Evolutionary conservation across 1,140 invertebrate genomes (phyloP).

Genomic region (Trichonephila clavata): DNA sequence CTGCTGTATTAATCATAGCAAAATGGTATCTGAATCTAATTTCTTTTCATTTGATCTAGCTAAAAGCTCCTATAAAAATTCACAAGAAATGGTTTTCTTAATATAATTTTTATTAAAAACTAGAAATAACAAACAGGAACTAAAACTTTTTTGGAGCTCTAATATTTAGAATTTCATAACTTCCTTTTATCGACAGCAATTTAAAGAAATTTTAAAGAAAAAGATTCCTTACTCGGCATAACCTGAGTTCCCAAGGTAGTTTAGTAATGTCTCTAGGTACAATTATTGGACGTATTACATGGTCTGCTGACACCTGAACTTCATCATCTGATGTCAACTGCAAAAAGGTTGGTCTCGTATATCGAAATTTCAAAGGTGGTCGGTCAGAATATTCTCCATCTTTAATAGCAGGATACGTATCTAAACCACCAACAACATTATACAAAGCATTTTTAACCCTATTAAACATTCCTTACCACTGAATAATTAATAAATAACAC

Average conservation of each 20-base stretch:
- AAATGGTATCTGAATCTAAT: no score
- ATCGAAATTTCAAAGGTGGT: conserved; percentile 82
- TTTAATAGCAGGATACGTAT: conserved; percentile 78
- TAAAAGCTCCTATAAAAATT: no score
- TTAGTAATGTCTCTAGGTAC: conserved; percentile 88
- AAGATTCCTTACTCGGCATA: conserved; percentile 88
- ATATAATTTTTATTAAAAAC: no score
- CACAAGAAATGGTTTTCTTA: no score
- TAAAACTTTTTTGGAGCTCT: no score
- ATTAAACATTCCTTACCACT: conserved; percentile 79
- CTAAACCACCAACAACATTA: conserved; percentile 80
- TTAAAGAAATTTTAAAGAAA: no score
- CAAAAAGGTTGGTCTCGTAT: conserved; percentile 88
- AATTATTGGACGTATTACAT: conserved; percentile 89
- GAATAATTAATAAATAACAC: conserved; percentile 21
- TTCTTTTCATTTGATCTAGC: no score
- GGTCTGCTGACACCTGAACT: conserved; percentile 88
- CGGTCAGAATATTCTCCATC: conserved; percentile 75
- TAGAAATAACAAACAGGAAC: no score
- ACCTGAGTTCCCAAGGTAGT: conserved; percentile 88
- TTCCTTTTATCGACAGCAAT: no score
- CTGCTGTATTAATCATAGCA: no score
- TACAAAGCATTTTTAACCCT: conserved; percentile 81
- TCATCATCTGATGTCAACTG: conserved; percentile 88
- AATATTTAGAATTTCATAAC: no score